Evolutionary conservation across 2,797 vertebrate genomes (phyloP), one percentile per base, ranked within the genome.

Genomic region (Phrynocephalus forsythii): DNA sequence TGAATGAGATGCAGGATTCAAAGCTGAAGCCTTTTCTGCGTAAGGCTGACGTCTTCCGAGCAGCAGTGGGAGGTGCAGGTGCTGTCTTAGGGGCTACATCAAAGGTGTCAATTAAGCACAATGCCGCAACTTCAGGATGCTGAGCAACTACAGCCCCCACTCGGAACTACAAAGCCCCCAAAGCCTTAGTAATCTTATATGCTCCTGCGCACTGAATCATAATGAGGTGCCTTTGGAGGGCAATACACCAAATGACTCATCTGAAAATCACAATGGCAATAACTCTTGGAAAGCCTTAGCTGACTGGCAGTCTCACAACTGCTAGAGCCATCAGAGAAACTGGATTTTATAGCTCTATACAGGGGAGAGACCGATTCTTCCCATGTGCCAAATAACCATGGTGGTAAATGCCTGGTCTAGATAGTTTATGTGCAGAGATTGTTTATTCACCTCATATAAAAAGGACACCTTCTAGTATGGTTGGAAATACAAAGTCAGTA

Each of bases 11-110:
- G 95, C 97, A 94, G 95, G 95, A 96, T 95, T 97, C 97, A 98
- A 97, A 97, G 98, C 96, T 96, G 96, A 95, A 97, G 96, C 95
- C 90, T 95, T 95, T 97, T 95, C 95, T 98, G 98, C 98, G 98
- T 98, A 97, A 95, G 95, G 90, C 95, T 99, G 98, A 99, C 98
- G 98, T 97, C 97, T 97, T 95, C 95, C 83, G 90, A 95, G 94
- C 95, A 94, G 96, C 96, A 96, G 97, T 97, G 97, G 97, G 97
- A 97, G 96, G 97, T 96, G 96, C 96, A 96, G 97, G 96, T 94
- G 95, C 96, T 95, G 96, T 96, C 96, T 97, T 95, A 95, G 95
- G 87, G 95, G 95, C 96, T 96, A 95, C 95, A 97, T 97, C 96
- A 97, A 97, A 97, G 96, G 96, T 97, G 97, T 97, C 96, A 96